These are phyloP conservation scores for Oncorhynchus kisutch DNA, from an alignment of 2,113 vertebrate genomes.

Conservation along the genomic window DNA sequence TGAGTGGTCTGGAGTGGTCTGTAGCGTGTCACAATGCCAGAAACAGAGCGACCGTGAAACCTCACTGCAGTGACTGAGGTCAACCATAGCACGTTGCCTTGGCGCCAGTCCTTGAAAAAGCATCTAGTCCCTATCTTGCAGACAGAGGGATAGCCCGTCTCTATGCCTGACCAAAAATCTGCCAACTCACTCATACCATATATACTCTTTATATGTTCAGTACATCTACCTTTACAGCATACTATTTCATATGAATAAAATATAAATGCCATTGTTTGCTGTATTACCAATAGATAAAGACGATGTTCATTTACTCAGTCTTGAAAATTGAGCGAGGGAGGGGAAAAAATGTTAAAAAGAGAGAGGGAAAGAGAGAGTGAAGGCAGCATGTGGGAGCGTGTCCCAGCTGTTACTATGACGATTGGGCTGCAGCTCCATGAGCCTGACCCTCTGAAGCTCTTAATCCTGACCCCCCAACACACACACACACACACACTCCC, in stretches of 20 bases:
- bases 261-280: neutral
- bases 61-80: constrained; percentile 3
- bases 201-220: neutral
- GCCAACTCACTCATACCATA: neutral
- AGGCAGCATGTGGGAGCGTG: neutral
- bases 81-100: neutral
- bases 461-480: neutral
- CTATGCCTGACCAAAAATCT: neutral
- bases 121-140: neutral
- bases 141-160: neutral
- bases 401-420: constrained; percentile 3
- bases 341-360: neutral
- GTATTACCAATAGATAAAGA: too few relatives aligned
- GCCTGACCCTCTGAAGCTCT: neutral
- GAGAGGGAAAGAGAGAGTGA: constrained; percentile 2
- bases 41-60: neutral
- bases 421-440: neutral
- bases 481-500: constrained; percentile 1
- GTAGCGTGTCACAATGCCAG: neutral
- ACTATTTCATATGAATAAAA: neutral
- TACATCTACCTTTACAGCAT: neutral
- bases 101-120: constrained; percentile 4
- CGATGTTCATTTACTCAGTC: neutral
- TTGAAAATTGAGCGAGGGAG: neutral
- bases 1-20: neutral